A percentile compares a stretch with the other conserved stretches of the same genome.
Conservation (phyloP, 37 sponge, comb jelly and placozoan species). For the Bolinopsis microptera region DNA sequence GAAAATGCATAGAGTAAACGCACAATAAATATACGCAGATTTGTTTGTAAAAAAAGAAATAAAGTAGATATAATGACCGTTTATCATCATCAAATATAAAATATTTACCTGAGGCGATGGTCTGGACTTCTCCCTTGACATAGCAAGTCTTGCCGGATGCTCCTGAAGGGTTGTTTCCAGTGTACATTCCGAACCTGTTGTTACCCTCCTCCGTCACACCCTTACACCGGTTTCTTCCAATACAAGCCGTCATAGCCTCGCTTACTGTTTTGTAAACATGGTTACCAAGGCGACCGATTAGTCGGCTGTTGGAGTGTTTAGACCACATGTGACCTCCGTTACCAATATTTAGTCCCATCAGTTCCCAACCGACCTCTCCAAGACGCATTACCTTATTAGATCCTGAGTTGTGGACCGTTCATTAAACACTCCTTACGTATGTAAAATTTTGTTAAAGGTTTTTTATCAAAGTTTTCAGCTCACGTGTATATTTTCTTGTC, state of each 20-base stretch:
- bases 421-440: no score
- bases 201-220: neutral
- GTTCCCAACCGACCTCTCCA: constrained; percentile 2
- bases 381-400: neutral
- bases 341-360: neutral
- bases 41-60: no score
- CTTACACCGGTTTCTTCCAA: neutral
- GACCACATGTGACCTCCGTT: constrained; percentile 32
- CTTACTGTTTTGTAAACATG: neutral
- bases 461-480: no score
- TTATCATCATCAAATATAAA: no score
- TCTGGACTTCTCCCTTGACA: constrained; percentile 6
- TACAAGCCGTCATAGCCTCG: constrained; percentile 14
- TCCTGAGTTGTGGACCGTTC: neutral
- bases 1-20: no score
- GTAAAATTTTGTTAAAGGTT: no score
- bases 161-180: neutral
- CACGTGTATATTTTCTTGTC: no score
- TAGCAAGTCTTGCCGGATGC: constrained; percentile 11
- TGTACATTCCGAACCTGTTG: neutral
- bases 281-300: neutral
- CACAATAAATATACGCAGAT: no score
- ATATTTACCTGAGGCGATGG: neutral
- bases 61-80: no score
- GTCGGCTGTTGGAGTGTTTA: neutral